Conservation (phyloP, 2,113 vertebrate species). For the Prunella himalayana region DNA sequence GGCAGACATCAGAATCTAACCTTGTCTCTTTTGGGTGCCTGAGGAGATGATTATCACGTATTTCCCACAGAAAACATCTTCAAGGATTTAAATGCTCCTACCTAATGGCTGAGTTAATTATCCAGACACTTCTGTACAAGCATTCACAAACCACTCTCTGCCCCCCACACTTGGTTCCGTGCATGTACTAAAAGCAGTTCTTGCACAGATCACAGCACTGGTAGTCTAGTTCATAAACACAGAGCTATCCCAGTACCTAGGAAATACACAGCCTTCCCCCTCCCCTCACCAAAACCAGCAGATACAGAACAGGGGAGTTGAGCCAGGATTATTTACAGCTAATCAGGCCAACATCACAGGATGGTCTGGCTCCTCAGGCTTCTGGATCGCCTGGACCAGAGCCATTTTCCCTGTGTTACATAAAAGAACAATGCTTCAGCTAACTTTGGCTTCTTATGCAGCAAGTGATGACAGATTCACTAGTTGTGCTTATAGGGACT, state of each 20-base stretch:
- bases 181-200: not conserved
- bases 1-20: not conserved
- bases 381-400: constrained; percentile 4
- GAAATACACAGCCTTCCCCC: not conserved
- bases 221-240: not conserved
- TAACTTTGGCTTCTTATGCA: not conserved
- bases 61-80: not conserved
- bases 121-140: not conserved
- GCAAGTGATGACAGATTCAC: constrained; percentile 7
- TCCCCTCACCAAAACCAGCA: not conserved
- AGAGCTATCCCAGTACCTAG: not conserved
- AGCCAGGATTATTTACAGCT: not conserved
- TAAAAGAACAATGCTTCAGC: constrained; percentile 17
- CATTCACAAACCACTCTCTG: not conserved
- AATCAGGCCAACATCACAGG: not conserved
- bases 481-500: not conserved
- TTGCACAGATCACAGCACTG: fast-evolving
- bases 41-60: not conserved
- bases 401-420: not conserved
- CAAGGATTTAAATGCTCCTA: not conserved
- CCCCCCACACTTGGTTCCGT: not conserved
- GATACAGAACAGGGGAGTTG: not conserved
- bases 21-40: not conserved
- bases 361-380: not conserved
- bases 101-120: not conserved